Evolutionary conservation across 1,140 invertebrate genomes (phyloP), one percentile per base, ranked within the genome.

Genomic region (Platorchestia sp.): DNA sequence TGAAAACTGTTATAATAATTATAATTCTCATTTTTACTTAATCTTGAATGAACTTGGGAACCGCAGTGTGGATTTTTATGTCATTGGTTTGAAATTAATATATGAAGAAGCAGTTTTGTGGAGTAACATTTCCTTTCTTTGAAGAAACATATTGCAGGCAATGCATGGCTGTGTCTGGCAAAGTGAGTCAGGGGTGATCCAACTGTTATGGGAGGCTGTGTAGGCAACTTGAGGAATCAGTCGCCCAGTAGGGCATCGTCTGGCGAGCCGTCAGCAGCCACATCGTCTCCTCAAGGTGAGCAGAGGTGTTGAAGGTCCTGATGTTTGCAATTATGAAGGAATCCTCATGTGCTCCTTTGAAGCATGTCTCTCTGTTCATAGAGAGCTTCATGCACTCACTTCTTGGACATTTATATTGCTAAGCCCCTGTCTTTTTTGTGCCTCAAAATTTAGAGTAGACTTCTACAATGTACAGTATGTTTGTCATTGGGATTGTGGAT

Each of bases 131-230:
- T 89, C 42, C 41, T 42, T 89, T 89, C 42, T 0, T 89, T 89
- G n/a, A 42, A 44, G 87, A 42, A 43, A 6, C 36, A 89, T 89
- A 89, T 89, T 42, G 14, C 27, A 44, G 87, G 87, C 87, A 89
- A 89, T 89, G 87, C 87, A 89, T 89, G 43, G 87, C 87, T 42
- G 87, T 89, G 87, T 44, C 87, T 89, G 87, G 87, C 87, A 42
- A 42, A 14, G n/a, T 44, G 43, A 42, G 43, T 42, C 87, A 89
- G 87, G 87, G 87, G 43, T 89, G 87, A 89, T 41, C n/a, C n/a
- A 41, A 89, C 43, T 89, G 87, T 89, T 89, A 89, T 89, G 87
- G 87, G 87, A 89, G 87, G 87, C 87, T 89, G 87, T 44, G 43
- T 89, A 89, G 87, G 87, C n/a, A 89, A 42, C 36, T 44, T 89